Percentiles rank a stretch among this genome's conserved stretches.
phyloP scores from a whole-genome alignment of 1,140 invertebrate genomes.

The Wasmannia auropunctata region DNA sequence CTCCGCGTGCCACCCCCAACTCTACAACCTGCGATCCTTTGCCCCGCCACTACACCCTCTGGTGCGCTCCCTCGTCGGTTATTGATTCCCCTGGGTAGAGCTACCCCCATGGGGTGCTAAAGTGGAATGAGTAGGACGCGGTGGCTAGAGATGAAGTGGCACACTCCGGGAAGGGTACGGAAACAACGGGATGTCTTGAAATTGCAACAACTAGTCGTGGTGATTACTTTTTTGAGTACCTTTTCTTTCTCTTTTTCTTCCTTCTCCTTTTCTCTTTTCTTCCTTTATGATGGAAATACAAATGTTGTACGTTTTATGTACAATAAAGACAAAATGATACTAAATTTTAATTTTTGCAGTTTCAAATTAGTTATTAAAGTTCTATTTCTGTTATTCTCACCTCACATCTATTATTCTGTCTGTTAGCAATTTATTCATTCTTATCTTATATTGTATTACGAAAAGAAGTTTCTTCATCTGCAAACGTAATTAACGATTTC shows the following conservation, averaged over 20 bases:
- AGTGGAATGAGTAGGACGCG: constrained; percentile 62
- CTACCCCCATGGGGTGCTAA: constrained; percentile 74
- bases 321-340: background rate
- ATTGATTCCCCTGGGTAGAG: constrained; percentile 85
- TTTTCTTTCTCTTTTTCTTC: background rate
- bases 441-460: background rate
- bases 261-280: background rate
- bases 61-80: constrained; percentile 81
- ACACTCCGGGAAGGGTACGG: constrained; percentile 23
- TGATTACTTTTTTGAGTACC: constrained; percentile 48
- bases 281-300: background rate
- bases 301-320: background rate
- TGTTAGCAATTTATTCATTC: background rate
- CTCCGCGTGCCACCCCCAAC: constrained; percentile 73
- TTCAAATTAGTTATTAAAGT: background rate
- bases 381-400: background rate
- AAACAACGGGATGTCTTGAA: constrained; percentile 51
- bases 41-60: constrained; percentile 62
- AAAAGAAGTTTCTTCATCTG: background rate
- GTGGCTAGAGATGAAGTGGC: constrained; percentile 54
- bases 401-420: background rate
- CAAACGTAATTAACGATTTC: background rate
- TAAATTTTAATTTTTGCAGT: background rate
- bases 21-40: constrained; percentile 66
- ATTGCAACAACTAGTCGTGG: constrained; percentile 46